Conservation (phyloP, 2,888 invertebrate species). For the Lacanobia oleracea region DNA sequence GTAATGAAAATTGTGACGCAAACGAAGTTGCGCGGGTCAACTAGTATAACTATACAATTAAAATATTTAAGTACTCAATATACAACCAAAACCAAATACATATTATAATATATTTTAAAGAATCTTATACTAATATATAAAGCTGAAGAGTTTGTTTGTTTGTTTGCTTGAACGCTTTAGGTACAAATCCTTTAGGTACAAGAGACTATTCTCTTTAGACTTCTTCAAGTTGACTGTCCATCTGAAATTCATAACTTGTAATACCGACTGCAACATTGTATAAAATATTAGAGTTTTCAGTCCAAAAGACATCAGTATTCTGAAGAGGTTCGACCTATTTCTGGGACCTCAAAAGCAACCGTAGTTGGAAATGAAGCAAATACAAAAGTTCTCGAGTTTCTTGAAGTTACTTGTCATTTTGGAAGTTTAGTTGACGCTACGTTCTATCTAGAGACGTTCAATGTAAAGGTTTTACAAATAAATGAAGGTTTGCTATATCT, state of each 20-base stretch:
- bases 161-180: no score
- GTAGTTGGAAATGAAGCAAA: conserved; percentile 40
- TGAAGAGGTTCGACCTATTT: conserved; percentile 55
- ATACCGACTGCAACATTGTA: conserved; percentile 26
- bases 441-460: conserved; percentile 9
- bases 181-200: no score
- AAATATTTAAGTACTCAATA: no score
- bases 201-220: not conserved
- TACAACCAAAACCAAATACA: no score
- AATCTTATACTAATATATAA: no score
- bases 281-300: conserved; percentile 35
- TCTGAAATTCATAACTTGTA: conserved; percentile 42
- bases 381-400: conserved; percentile 45
- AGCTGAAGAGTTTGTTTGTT: no score
- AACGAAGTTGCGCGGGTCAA: no score
- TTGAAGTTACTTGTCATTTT: conserved; percentile 34
- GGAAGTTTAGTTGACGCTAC: conserved; percentile 18
- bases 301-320: conserved; percentile 57
- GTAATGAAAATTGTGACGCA: no score
- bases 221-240: conserved; percentile 7
- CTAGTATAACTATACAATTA: no score
- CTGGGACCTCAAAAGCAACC: conserved; percentile 44
- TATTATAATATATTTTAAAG: no score
- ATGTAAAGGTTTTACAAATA: conserved; percentile 2
- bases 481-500: not conserved